Conservation (phyloP, 2,888 invertebrate genomes). For the Pachliopta kotzebuea region DNA sequence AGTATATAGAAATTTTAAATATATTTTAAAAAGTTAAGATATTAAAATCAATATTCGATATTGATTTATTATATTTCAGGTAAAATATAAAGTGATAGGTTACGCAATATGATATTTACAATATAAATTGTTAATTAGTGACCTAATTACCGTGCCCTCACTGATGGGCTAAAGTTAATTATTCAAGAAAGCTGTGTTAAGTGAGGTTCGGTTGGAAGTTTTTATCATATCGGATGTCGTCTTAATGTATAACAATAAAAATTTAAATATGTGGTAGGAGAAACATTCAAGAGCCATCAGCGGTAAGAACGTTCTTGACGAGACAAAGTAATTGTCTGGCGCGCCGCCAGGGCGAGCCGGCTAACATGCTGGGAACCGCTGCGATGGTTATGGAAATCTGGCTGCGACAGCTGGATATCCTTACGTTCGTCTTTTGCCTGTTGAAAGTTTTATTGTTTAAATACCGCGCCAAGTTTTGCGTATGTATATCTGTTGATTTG, state of each 20-base stretch:
- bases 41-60: background rate
- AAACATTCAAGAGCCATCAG: conserved; percentile 60
- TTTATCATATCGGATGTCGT: background rate
- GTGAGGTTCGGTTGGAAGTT: background rate
- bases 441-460: conserved; percentile 34
- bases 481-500: background rate
- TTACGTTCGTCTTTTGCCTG: conserved; percentile 39
- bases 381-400: conserved; percentile 51
- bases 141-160: conserved; percentile 3
- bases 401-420: conserved; percentile 48
- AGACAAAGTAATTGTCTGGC: conserved; percentile 76
- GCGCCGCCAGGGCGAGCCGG: conserved; percentile 47
- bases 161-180: background rate
- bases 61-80: background rate
- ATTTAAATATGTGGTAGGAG: conserved; percentile 32
- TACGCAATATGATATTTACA: conserved; percentile 4
- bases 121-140: background rate
- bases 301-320: conserved; percentile 64
- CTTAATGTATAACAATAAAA: background rate
- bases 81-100: background rate
- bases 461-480: conserved; percentile 19
- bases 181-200: background rate
- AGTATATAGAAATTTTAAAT: too few relatives aligned
- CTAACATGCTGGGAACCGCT: conserved; percentile 37
- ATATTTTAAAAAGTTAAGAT: too few relatives aligned